Percentiles rank a stretch among this genome's conserved stretches.
These are phyloP conservation scores for Cirrhinus mrigala DNA, from an alignment of 2,797 vertebrate genomes.

Conservation along the genomic window DNA sequence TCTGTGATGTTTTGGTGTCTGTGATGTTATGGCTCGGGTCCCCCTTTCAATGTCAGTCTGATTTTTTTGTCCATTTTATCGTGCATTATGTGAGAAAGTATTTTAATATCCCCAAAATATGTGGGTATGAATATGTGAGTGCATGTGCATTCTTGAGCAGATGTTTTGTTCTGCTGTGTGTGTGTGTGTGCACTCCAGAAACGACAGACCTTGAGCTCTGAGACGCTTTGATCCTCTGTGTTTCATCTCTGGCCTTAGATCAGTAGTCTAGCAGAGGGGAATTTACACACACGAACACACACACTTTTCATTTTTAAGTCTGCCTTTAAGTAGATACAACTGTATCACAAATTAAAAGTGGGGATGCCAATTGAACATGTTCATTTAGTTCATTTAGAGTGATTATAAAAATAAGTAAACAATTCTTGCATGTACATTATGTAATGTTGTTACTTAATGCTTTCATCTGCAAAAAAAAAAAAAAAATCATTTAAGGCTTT, in stretches of 20 bases:
- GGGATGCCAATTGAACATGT: neutral
- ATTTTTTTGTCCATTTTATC: neutral
- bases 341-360: neutral
- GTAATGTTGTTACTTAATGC: neutral
- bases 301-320: constrained; percentile 1
- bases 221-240: constrained; percentile 21
- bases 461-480: neutral
- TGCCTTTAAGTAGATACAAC: neutral
- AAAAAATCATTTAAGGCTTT: neutral
- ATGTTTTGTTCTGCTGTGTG: constrained; percentile 15
- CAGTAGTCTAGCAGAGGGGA: constrained; percentile 15
- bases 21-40: neutral
- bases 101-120: neutral
- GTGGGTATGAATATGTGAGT: neutral
- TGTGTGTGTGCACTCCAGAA: neutral
- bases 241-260: constrained; percentile 39
- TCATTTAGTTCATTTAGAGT: neutral
- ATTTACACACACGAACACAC: neutral
- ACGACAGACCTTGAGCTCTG: constrained; percentile 18
- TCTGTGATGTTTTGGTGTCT: neutral
- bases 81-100: neutral
- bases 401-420: neutral
- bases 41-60: neutral
- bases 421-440: neutral
- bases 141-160: constrained; percentile 9